Evolutionary conservation across 2,888 invertebrate species (phyloP), one percentile per base, ranked within the genome.

Genomic region (Hermodice carunculata): DNA sequence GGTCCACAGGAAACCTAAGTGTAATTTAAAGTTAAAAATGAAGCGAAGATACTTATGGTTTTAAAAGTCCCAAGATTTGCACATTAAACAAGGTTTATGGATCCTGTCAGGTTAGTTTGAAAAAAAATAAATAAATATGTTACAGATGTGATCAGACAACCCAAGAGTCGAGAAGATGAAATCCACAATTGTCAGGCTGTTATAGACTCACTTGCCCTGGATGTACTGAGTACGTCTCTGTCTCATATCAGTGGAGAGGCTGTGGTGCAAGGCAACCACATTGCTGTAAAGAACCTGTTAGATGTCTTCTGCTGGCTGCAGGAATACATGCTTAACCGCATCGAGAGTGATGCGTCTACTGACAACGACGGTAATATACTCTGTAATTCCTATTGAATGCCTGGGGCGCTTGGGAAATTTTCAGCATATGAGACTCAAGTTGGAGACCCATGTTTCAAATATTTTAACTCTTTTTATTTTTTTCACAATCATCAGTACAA

Each of bases 281-380:
- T 76, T 40, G 78, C 81, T 24, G 77, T 84, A 17, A 67, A 70
- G 14, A 83, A 85, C 61, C 76, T 86, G 24, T 66, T 83, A 44
- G 85, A 86, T 46, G 84, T 86, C 44, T 80, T 86, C 57, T 70
- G 77, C 19, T 81, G 82, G 28, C 77, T 85, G 4, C 69, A 83
- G 34, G 85, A 85, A 58, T 85, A 80, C 69, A 81, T 85, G 59
- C 71, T 84, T 19, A 81, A 82, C 61, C 78, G 78, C 59, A 83
- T 84, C 51, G 81, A 80, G 19, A 80, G 79, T 69, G 84, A 82
- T 61, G 70, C 11, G 6, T 57, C 57, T 19, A 59, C 48, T 31
- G 22, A 8, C 2, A 46, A 17, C 22, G 42, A 19, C 24, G 37
- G 59, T 59, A 49, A 59, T 48, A 28, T 22, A 14, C 49, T 49